phyloP scores from a whole-genome alignment of 2,113 vertebrate genomes.

The Candoia aspera region DNA sequence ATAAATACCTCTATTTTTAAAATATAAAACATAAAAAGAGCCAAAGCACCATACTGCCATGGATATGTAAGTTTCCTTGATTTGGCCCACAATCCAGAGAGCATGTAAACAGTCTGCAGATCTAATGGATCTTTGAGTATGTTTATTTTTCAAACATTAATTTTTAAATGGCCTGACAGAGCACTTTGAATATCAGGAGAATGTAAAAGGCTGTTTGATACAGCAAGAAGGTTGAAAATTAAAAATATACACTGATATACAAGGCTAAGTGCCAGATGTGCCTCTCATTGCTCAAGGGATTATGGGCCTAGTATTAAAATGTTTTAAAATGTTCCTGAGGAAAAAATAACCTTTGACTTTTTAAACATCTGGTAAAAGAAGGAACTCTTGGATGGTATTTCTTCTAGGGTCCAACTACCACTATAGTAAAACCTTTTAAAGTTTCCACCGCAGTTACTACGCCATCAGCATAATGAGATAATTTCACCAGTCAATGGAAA shows the following conservation, averaged over 20 bases:
- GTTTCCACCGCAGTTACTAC: slow-evolving; percentile 29
- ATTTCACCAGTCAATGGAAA: neutral
- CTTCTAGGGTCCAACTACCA: slow-evolving; percentile 52
- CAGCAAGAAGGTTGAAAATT: neutral
- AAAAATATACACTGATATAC: neutral
- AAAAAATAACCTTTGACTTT: slow-evolving; percentile 64
- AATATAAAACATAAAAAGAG: slow-evolving; percentile 57
- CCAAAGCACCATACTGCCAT: slow-evolving; percentile 46
- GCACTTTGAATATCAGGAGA: neutral
- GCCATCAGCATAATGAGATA: slow-evolving; percentile 22
- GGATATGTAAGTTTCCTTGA: neutral
- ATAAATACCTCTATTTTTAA: slow-evolving; percentile 53
- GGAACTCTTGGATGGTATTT: slow-evolving; percentile 36
- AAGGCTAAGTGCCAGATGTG: neutral
- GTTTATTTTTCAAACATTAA: neutral
- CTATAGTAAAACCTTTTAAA: slow-evolving; percentile 42
- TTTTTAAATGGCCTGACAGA: neutral
- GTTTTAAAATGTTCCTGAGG: slow-evolving; percentile 41
- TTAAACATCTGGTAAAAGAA: slow-evolving; percentile 60
- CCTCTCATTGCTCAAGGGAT: too few species aligned
- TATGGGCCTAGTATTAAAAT: neutral
- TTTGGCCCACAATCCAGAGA: neutral
- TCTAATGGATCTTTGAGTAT: neutral
- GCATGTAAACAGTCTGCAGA: too few species aligned
- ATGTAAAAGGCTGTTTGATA: neutral